Percentiles rank a stretch among this genome's conserved stretches.
Evolutionary conservation across 2,113 vertebrate genomes (phyloP).

Genomic region (Silurus glanis): DNA sequence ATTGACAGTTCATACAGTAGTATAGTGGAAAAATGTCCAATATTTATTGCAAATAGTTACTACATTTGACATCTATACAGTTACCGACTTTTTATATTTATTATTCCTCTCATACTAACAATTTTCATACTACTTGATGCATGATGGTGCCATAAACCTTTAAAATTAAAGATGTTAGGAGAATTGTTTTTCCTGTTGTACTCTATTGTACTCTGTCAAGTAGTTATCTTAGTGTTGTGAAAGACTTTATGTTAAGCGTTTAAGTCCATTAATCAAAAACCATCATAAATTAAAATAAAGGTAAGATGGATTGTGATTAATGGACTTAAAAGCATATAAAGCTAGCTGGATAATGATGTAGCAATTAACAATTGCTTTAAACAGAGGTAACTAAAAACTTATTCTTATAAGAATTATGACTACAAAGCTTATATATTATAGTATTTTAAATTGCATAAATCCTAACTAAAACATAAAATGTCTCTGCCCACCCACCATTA

Average conservation of each 20-base stretch:
- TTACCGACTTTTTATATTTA: too few relatives aligned
- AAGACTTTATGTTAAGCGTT: not conserved
- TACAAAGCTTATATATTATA: not conserved
- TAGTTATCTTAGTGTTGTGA: not conserved
- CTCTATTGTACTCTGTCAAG: not conserved
- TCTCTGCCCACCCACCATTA: not conserved
- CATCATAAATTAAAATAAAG: too few relatives aligned
- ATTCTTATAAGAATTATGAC: not conserved
- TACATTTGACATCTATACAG: too few relatives aligned
- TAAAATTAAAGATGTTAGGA: not conserved
- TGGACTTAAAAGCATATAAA: not conserved
- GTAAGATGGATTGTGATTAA: not conserved
- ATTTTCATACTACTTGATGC: not conserved
- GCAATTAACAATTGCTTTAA: not conserved
- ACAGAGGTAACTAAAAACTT: not conserved
- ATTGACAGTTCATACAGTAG: not conserved
- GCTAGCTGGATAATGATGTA: not conserved
- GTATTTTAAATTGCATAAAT: not conserved
- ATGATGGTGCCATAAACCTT: not conserved
- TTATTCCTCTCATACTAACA: not conserved
- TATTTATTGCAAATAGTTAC: too few relatives aligned
- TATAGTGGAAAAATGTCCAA: not conserved
- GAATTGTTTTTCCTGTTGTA: not conserved
- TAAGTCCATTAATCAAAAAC: too few relatives aligned
- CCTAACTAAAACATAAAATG: not conserved